A percentile compares a stretch with the other conserved stretches of the same genome.
Evolutionary conservation across 2,113 vertebrate species (phyloP).

Genomic region (Sceloporus undulatus): DNA sequence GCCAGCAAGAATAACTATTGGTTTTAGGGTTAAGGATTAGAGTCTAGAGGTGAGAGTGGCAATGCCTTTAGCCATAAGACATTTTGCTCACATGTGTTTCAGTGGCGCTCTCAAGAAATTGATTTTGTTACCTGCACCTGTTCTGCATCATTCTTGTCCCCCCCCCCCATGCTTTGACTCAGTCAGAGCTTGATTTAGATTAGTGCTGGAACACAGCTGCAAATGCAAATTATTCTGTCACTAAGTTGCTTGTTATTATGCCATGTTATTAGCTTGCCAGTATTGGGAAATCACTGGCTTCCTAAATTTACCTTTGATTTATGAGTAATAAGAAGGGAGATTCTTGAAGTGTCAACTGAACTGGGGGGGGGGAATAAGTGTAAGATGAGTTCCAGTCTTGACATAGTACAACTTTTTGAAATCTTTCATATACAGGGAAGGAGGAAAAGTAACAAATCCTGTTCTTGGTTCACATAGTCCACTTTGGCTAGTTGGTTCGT

Average conservation of each 20-base stretch:
- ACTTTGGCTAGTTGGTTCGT: no score
- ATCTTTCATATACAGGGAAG: background rate
- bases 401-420: background rate
- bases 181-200: conserved; percentile 10
- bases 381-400: background rate
- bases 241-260: conserved; percentile 17
- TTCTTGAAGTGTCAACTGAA: background rate
- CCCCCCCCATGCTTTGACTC: background rate
- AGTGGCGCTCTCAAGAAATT: background rate
- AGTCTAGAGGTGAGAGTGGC: background rate
- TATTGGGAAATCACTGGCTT: background rate
- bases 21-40: conserved; percentile 1
- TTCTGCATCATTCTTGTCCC: background rate
- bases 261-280: background rate
- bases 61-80: background rate
- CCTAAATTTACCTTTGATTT: conserved; percentile 11
- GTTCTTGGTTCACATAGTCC: no score
- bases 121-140: background rate
- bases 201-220: conserved; percentile 1
- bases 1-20: background rate
- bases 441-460: no score
- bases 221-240: background rate
- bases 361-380: background rate
- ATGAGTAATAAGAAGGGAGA: background rate
- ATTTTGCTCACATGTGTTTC: background rate